phyloP scores from a whole-genome alignment of 2,888 invertebrate genomes.

The Listrodromus nycthemerus region DNA sequence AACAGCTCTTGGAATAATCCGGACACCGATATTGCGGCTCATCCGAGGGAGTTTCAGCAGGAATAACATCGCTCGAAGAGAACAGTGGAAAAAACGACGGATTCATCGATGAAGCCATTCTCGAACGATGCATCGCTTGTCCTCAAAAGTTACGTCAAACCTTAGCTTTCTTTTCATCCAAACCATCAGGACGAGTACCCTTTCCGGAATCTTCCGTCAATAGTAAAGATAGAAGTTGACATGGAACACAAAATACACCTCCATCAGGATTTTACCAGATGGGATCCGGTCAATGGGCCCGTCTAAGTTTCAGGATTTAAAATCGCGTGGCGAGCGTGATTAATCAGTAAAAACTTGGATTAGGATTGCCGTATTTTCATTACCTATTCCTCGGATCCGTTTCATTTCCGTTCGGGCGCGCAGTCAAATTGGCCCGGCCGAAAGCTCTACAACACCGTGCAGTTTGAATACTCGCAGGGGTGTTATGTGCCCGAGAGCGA shows the following conservation, averaged over 20 bases:
- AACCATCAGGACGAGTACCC: too few relatives aligned
- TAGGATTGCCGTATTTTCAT: neutral
- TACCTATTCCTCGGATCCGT: neutral
- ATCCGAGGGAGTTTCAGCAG: slow-evolving; percentile 35
- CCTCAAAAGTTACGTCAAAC: too few relatives aligned
- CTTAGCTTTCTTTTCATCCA: too few relatives aligned
- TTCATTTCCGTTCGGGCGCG: slow-evolving; percentile 4
- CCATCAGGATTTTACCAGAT: too few relatives aligned
- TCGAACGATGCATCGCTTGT: neutral
- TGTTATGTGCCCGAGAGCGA: slow-evolving; percentile 15
- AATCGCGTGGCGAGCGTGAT: neutral
- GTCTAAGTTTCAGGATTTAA: neutral
- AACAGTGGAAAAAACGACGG: neutral
- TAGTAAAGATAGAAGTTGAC: too few relatives aligned
- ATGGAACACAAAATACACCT: too few relatives aligned
- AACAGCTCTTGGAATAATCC: slow-evolving; percentile 49
- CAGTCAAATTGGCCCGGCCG: slow-evolving; percentile 3
- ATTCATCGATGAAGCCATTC: slow-evolving; percentile 9
- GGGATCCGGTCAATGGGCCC: too few relatives aligned
- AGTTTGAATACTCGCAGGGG: slow-evolving; percentile 20
- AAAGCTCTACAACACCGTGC: neutral
- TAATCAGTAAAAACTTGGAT: too few relatives aligned
- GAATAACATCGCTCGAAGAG: slow-evolving; percentile 3
- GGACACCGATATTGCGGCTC: slow-evolving; percentile 51
- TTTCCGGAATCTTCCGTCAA: too few relatives aligned